Percentiles rank a stretch among this genome's conserved stretches.
Evolutionary conservation across 2,113 vertebrate genomes (phyloP).

Genomic region (Xiphorhynchus elegans): DNA sequence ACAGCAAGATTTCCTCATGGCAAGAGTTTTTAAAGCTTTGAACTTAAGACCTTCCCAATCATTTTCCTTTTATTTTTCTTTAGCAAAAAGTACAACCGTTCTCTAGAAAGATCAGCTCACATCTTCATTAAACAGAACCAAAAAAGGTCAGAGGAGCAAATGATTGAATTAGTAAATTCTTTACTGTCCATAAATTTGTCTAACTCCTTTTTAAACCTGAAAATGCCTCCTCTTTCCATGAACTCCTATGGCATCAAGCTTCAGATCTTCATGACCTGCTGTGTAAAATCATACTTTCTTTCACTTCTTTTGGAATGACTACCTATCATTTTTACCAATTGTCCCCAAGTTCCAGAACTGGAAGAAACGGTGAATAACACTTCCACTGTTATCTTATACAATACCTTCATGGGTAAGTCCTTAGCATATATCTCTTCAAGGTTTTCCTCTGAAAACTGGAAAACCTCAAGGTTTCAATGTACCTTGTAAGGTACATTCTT

Average conservation of each 20-base stretch:
- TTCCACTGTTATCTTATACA: neutral
- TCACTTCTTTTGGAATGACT: neutral
- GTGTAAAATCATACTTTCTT: neutral
- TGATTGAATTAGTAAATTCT: neutral
- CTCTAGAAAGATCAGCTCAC: neutral
- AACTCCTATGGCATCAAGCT: neutral
- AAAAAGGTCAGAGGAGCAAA: neutral
- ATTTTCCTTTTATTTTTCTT: neutral
- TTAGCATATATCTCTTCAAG: neutral
- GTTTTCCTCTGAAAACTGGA: neutral
- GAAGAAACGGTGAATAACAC: neutral
- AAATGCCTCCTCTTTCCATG: neutral
- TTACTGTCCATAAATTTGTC: neutral
- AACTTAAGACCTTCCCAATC: neutral
- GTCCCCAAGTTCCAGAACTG: neutral
- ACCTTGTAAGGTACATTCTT: accelerated
- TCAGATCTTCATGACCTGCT: neutral
- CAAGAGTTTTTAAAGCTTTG: neutral
- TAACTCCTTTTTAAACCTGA: neutral
- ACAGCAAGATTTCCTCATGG: neutral
- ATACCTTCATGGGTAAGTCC: neutral
- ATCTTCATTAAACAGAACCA: neutral
- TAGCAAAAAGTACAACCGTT: neutral
- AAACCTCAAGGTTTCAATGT: neutral
- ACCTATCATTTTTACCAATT: neutral